Evolutionary conservation across 2,113 vertebrate genomes (phyloP).

Genomic region (Heterocephalus glaber): DNA sequence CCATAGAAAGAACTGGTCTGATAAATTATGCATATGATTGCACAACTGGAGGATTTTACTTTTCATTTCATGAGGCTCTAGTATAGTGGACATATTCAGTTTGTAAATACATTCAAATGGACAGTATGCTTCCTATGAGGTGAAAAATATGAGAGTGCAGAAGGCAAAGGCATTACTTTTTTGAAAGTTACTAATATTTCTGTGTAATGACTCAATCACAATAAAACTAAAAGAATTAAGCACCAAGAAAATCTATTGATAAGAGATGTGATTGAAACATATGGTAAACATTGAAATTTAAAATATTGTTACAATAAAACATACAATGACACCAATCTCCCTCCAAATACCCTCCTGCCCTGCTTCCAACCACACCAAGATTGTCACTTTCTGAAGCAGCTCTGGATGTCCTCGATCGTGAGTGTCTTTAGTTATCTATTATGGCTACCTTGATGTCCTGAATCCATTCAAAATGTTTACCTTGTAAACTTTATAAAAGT

Average conservation of each 20-base stretch:
- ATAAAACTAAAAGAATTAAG: neutral
- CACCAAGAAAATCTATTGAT: neutral
- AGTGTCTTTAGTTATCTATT: neutral
- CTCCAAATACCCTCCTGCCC: neutral
- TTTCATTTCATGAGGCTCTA: conserved; percentile 42
- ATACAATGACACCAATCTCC: neutral
- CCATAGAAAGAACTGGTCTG: conserved; percentile 49
- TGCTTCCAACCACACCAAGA: neutral
- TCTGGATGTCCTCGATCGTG: neutral
- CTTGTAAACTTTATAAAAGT: neutral
- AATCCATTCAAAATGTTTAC: neutral
- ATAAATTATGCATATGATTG: conserved; percentile 66
- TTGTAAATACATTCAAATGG: conserved; percentile 35
- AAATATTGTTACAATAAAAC: neutral
- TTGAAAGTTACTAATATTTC: neutral
- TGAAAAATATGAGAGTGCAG: neutral
- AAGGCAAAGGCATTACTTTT: neutral
- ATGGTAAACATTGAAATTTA: neutral
- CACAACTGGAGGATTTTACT: conserved; percentile 45
- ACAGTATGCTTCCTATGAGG: neutral
- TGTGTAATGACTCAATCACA: neutral
- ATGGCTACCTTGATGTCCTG: neutral
- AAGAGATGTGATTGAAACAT: neutral
- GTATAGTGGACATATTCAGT: neutral
- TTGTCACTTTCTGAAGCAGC: neutral